Base-by-base conservation (phyloP, 2,113 vertebrate genomes). In the Delphinus delphis region DNA sequence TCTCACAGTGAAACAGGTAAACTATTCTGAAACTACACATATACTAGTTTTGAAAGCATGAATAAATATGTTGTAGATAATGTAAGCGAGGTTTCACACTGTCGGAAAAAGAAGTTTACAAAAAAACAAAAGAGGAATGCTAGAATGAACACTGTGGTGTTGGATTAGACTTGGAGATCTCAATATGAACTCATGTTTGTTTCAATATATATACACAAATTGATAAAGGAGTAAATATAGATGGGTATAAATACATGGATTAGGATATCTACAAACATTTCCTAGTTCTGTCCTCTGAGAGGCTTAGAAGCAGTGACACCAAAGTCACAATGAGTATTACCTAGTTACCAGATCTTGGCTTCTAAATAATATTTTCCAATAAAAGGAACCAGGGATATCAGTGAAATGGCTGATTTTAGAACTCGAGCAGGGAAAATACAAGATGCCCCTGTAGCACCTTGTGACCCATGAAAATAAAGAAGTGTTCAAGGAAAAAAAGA, bases 261-360 rank as follows among this genome's bases (percentile, higher is more conserved):
- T 62, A 67, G 3, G 31, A 95, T 53, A 90, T 87, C n/a, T 88
- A 62, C 8, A 90, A 87, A 92, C 86, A 82, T 88, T 93, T 84
- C 41, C 26, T 84, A 86, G 11, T 15, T 80, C 20, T 93, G 9
- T 76, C 3, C 18, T 91, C 10, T 76, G 13, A 91, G 3, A 70
- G 55, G 10, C 9, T 88, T 74, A 88, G 53, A 96, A 86, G 18
- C 36, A 77, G 21, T 83, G 33, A 74, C 3, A 93, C 6, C 25
- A 15, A 41, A 91, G 14, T 80, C 28, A 88, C 10, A 85, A 81
- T 41, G 50, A 88, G 17, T 21, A 70, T 82, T 82, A 79, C 15
- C 13, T 82, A 65, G 9, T 3, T 9, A 92, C 5, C 21, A 84
- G 6, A 90, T 47, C 25, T 67, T 92, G 20, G 3, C 90, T 97